A percentile compares a stretch with the other conserved stretches of the same genome.
Conservation (phyloP, 1,140 invertebrate species). For the Drosophila sp. region DNA sequence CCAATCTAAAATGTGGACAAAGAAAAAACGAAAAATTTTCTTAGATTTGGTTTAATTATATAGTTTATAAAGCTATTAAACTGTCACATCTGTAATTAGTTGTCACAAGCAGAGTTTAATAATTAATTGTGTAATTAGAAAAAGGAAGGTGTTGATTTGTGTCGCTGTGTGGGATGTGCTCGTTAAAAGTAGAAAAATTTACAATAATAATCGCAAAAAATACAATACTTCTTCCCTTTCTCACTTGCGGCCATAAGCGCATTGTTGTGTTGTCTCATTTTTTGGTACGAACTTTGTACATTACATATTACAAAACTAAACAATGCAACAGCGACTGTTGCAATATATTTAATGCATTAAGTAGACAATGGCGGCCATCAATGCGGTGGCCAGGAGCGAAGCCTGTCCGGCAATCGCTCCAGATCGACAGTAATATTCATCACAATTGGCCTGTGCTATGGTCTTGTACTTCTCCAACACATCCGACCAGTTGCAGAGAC, state of each 20-base stretch:
- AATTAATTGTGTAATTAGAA: slow-evolving; percentile 30
- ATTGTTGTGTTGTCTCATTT: slow-evolving; percentile 11
- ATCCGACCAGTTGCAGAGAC: slow-evolving; percentile 87
- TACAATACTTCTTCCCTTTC: slow-evolving; percentile 17
- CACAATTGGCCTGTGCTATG: slow-evolving; percentile 70
- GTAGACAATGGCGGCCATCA: slow-evolving; percentile 68
- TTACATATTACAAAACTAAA: slow-evolving; percentile 59
- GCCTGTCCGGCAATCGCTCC: slow-evolving; percentile 30
- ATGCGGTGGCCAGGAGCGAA: slow-evolving; percentile 35
- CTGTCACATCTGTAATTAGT: slow-evolving; percentile 37
- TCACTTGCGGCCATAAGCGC: background rate
- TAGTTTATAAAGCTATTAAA: slow-evolving; percentile 54
- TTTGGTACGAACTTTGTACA: slow-evolving; percentile 80
- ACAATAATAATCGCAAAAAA: slow-evolving; percentile 40
- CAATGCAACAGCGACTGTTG: slow-evolving; percentile 10
- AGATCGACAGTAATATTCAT: slow-evolving; percentile 67
- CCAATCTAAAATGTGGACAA: background rate
- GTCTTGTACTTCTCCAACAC: slow-evolving; percentile 62
- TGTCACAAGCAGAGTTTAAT: slow-evolving; percentile 41
- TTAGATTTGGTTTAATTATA: slow-evolving; percentile 40
- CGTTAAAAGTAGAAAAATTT: slow-evolving; percentile 44
- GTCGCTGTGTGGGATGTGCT: slow-evolving; percentile 20
- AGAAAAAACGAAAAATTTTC: background rate
- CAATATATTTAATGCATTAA: slow-evolving; percentile 65
- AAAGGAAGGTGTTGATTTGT: slow-evolving; percentile 28